A percentile compares a stretch with the other conserved stretches of the same genome.
Evolutionary conservation across 2,888 invertebrate genomes (phyloP).

Genomic region (Sminthurides aquaticus): DNA sequence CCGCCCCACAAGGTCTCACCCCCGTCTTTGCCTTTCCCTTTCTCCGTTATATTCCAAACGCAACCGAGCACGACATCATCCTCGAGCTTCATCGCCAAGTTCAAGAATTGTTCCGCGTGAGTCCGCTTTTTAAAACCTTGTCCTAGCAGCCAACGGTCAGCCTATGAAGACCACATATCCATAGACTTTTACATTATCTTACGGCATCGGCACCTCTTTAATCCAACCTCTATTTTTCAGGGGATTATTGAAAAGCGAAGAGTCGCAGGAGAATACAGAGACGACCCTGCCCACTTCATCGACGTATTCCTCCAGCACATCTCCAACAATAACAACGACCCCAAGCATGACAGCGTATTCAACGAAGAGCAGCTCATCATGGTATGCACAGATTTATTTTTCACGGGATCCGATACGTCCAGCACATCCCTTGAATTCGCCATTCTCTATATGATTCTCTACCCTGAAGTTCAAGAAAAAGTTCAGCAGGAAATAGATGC

Average conservation of each 20-base stretch:
- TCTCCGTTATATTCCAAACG: constrained; percentile 21
- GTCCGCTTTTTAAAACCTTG: neutral
- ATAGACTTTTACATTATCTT: neutral
- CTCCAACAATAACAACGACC: neutral
- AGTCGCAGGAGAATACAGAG: constrained; percentile 17
- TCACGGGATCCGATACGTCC: constrained; percentile 31
- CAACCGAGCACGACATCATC: constrained; percentile 25
- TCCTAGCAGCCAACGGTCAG: neutral
- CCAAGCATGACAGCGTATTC: neutral
- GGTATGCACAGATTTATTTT: constrained; percentile 28
- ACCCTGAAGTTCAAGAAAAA: constrained; percentile 25
- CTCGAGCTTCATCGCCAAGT: constrained; percentile 20
- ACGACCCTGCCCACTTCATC: constrained; percentile 27
- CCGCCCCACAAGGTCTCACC: constrained; percentile 20
- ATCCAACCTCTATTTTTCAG: constrained; percentile 9
- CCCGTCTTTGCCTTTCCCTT: constrained; percentile 24
- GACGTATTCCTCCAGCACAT: constrained; percentile 29
- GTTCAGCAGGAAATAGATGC: constrained; percentile 29
- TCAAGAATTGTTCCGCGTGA: constrained; percentile 28
- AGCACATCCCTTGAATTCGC: constrained; percentile 29
- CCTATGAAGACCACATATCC: neutral
- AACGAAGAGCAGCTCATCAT: constrained; percentile 29
- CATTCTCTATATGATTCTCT: constrained; percentile 30
- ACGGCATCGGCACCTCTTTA: neutral
- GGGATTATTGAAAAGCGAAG: constrained; percentile 24